Evolutionary conservation across 2,888 invertebrate genomes (phyloP).

Genomic region (Eristalis intricaria): DNA sequence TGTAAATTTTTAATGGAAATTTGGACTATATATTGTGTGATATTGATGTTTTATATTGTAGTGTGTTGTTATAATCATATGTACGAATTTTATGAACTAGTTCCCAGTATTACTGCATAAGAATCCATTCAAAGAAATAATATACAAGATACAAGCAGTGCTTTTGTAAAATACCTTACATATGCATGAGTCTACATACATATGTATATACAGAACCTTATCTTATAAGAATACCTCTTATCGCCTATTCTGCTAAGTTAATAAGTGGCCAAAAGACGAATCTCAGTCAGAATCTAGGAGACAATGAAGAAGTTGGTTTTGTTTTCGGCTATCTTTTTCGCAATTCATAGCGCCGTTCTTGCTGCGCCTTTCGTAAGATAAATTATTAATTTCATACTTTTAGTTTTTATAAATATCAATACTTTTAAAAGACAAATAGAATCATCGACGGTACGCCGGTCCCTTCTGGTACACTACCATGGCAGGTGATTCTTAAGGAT

Average conservation of each 20-base stretch:
- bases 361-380: constrained; percentile 14
- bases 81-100: no score
- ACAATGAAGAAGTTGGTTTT: constrained; percentile 10
- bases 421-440: constrained; percentile 74
- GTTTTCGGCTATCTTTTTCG: neutral
- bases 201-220: neutral
- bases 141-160: no score
- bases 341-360: neutral
- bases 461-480: constrained; percentile 76
- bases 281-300: neutral
- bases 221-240: neutral
- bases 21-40: no score
- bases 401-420: neutral
- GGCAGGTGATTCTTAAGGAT: constrained; percentile 78
- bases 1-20: no score
- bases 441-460: constrained; percentile 77
- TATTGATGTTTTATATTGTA: no score
- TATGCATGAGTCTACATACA: neutral
- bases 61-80: no score
- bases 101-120: no score
- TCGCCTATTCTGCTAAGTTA: neutral
- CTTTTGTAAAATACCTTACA: neutral
- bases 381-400: neutral
- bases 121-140: no score
- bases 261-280: neutral